A percentile compares a stretch with the other conserved stretches of the same genome.
Conservation (phyloP, 2,797 vertebrate genomes). For the Syndactyla subalaris region DNA sequence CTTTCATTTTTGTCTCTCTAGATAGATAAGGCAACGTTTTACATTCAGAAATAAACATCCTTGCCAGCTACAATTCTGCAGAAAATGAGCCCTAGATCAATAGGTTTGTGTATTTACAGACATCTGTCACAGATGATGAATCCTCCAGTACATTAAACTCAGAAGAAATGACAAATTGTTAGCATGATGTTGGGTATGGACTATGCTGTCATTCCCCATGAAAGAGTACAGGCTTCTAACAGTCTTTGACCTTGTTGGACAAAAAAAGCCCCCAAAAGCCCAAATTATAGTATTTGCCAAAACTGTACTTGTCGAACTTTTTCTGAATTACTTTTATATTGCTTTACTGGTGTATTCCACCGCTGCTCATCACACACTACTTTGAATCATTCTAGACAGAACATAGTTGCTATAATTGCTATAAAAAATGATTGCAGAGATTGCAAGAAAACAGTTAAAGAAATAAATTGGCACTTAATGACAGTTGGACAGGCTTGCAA, state of each 20-base stretch:
- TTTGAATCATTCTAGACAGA: neutral
- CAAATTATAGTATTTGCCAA: neutral
- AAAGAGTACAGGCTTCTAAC: neutral
- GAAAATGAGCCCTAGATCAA: neutral
- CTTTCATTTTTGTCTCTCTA: neutral
- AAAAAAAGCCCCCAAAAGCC: neutral
- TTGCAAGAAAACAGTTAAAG: neutral
- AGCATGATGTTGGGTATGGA: neutral
- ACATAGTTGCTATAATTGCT: neutral
- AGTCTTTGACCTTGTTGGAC: neutral
- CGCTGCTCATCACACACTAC: neutral
- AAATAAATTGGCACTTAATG: neutral
- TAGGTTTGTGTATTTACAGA: conserved; percentile 5
- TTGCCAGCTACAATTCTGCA: neutral
- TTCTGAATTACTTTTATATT: neutral
- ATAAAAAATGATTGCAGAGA: neutral
- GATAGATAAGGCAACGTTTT: neutral
- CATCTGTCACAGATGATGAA: neutral
- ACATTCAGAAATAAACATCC: neutral
- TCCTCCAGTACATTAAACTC: neutral
- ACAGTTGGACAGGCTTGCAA: neutral
- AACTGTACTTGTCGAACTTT: neutral
- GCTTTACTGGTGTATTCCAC: neutral
- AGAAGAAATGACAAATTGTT: neutral
- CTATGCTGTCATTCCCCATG: neutral